A percentile compares a stretch with the other conserved stretches of the same genome.
Evolutionary conservation across 1,140 invertebrate genomes (phyloP).

Genomic region (Zophobas atratus): DNA sequence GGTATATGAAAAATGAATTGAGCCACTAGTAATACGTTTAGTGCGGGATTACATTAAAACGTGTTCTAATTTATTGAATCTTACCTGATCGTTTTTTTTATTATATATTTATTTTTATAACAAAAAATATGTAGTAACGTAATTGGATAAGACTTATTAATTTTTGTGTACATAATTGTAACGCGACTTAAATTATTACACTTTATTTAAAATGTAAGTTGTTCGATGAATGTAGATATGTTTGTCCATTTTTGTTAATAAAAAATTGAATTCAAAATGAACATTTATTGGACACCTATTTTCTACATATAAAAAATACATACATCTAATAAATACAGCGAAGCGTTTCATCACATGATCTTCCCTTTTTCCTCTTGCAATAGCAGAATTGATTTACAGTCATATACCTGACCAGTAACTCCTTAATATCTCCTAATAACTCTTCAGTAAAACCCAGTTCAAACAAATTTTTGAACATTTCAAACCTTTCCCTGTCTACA

Average conservation of each 20-base stretch:
- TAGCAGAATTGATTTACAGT: neutral
- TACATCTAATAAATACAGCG: too few species aligned
- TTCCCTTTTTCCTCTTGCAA: too few species aligned
- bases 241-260: neutral
- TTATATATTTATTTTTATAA: conserved; percentile 39
- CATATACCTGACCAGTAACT: conserved; percentile 58
- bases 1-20: conserved; percentile 68
- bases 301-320: neutral
- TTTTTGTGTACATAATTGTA: neutral
- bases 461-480: conserved; percentile 63
- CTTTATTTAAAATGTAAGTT: neutral
- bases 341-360: too few species aligned
- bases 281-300: neutral
- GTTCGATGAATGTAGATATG: too few species aligned
- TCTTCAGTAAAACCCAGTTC: conserved; percentile 61
- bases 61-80: conserved; percentile 18
- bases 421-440: conserved; percentile 62
- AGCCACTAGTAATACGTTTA: neutral
- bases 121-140: conserved; percentile 3
- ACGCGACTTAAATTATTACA: neutral
- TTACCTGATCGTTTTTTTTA: conserved; percentile 11
- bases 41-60: conserved; percentile 19
- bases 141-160: neutral
- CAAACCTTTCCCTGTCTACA: conserved; percentile 65
- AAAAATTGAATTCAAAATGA: neutral